Conservation (phyloP, 2,797 vertebrate genomes). For the Alosa sapidissima region DNA sequence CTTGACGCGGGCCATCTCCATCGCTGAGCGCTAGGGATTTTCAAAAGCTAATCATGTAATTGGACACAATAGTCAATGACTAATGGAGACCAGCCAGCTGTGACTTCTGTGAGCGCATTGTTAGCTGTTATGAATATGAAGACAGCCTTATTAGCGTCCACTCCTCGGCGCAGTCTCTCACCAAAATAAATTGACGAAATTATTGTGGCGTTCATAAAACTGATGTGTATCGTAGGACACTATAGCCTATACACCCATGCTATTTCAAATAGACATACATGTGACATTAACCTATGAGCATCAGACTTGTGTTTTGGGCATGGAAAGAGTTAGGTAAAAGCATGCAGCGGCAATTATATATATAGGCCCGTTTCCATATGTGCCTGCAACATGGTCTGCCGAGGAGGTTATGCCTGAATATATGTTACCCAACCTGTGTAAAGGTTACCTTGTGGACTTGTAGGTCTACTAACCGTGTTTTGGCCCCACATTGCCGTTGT, state of each 20-base stretch:
- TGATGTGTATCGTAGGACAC: not conserved
- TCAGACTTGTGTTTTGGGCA: not conserved
- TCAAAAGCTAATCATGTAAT: constrained; percentile 78
- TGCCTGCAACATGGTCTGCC: too few relatives aligned
- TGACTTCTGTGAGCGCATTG: constrained; percentile 37
- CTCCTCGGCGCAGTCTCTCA: not conserved
- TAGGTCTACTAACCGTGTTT: too few relatives aligned
- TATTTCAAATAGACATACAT: not conserved
- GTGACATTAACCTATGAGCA: not conserved
- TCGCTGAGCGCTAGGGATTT: constrained; percentile 46
- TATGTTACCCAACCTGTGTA: too few relatives aligned
- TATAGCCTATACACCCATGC: not conserved
- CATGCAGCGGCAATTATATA: too few relatives aligned
- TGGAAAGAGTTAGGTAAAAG: too few relatives aligned
- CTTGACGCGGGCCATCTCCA: not conserved
- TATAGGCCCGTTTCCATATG: too few relatives aligned
- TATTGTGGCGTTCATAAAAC: not conserved
- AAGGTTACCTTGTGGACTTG: too few relatives aligned
- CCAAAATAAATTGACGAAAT: not conserved
- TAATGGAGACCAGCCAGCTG: constrained; percentile 60
- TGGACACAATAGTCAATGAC: constrained; percentile 75
- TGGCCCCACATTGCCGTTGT: too few relatives aligned
- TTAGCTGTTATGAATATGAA: constrained; percentile 18
- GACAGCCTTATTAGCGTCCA: constrained; percentile 54
- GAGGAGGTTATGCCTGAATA: too few relatives aligned